These are phyloP conservation scores for Leptopilina drosophilae DNA, from an alignment of 2,888 invertebrate species.

Conservation along the genomic window DNA sequence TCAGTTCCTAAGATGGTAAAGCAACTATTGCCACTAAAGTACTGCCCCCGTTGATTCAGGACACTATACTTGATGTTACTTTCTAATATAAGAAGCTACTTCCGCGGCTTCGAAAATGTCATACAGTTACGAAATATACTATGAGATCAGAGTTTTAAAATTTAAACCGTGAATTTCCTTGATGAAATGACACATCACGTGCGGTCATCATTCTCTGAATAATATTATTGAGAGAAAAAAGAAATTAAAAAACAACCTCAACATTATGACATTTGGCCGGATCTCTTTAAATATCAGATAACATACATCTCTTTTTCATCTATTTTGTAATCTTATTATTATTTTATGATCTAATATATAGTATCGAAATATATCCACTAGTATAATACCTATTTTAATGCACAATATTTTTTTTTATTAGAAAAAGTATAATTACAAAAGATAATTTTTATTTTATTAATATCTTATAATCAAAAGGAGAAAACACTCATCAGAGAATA, in stretches of 20 bases:
- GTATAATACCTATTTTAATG: neutral
- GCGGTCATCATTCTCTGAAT: neutral
- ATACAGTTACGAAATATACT: slow-evolving; percentile 4
- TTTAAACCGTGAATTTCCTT: neutral
- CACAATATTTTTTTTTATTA: no score
- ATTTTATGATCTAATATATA: slow-evolving; percentile 1
- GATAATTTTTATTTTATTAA: no score
- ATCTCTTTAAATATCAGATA: neutral
- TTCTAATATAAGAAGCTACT: slow-evolving; percentile 36
- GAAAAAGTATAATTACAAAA: no score
- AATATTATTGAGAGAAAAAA: neutral
- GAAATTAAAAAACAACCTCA: neutral
- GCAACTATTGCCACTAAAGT: slow-evolving; percentile 15
- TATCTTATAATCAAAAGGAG: no score
- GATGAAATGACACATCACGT: neutral
- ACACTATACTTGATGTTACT: slow-evolving; percentile 17
- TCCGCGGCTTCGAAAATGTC: slow-evolving; percentile 19
- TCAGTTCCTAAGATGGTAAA: slow-evolving; percentile 34
- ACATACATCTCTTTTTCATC: neutral
- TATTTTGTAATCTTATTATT: neutral
- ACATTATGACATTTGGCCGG: neutral
- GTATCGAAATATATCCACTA: neutral
- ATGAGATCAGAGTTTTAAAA: neutral
- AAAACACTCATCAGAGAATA: no score
- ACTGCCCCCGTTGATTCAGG: slow-evolving; percentile 6